A percentile compares a stretch with the other conserved stretches of the same genome.
phyloP scores from a whole-genome alignment of 1,140 invertebrate genomes.

The Drosophila burlai region DNA sequence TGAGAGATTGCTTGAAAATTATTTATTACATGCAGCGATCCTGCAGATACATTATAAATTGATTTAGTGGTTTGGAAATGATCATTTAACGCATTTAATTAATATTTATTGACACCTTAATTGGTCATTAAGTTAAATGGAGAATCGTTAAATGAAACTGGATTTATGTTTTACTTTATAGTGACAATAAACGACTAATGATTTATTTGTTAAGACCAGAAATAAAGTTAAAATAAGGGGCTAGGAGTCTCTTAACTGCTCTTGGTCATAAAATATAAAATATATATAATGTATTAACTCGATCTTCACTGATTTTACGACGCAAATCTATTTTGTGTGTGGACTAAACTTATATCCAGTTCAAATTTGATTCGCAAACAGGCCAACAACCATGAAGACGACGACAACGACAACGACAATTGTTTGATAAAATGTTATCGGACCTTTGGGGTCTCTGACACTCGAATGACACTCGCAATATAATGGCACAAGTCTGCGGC shows the following conservation, averaged over 20 bases:
- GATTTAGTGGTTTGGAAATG: neutral
- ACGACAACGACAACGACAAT: conserved; percentile 18
- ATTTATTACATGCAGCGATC: neutral
- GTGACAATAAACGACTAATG: conserved; percentile 1
- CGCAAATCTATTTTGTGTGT: conserved; percentile 29
- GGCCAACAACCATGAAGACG: conserved; percentile 5
- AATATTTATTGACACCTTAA: conserved; percentile 8
- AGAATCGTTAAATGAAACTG: neutral
- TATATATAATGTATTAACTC: neutral
- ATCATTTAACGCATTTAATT: conserved; percentile 4
- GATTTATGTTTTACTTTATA: conserved; percentile 3
- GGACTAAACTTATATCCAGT: conserved; percentile 29
- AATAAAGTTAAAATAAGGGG: neutral
- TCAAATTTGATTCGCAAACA: conserved; percentile 49
- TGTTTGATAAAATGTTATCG: conserved; percentile 50
- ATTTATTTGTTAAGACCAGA: neutral
- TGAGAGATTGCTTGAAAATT: neutral
- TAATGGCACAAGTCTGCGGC: conserved; percentile 11
- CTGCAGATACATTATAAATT: neutral
- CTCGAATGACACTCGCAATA: conserved; percentile 20
- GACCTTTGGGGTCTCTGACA: conserved; percentile 41
- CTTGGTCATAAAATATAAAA: too few relatives aligned
- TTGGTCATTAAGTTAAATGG: conserved; percentile 8
- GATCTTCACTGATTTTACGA: neutral
- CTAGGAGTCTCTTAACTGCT: neutral